Evolutionary conservation across 2,888 invertebrate species (phyloP).

Genomic region (Rotaria macrura): DNA sequence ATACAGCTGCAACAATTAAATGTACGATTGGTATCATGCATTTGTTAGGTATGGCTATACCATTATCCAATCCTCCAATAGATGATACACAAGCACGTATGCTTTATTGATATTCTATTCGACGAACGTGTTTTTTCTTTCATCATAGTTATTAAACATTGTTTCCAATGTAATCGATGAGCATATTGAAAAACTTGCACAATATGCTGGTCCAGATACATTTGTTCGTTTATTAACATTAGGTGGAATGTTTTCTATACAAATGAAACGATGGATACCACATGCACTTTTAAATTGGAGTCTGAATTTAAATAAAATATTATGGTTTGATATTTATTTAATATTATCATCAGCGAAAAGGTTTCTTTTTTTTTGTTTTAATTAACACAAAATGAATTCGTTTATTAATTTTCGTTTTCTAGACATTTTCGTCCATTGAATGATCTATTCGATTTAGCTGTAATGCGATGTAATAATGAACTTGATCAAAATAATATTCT

Average conservation of each 20-base stretch:
- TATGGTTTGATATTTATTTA: not conserved
- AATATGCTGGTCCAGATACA: not conserved
- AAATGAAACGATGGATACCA: not conserved
- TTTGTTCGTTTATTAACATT: not conserved
- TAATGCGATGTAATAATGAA: not conserved
- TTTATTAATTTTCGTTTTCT: not conserved
- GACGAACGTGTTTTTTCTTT: not conserved
- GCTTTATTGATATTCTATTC: not conserved
- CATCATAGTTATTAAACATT: not conserved
- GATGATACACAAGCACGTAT: conserved; percentile 7
- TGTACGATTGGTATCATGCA: not conserved
- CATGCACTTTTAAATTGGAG: not conserved
- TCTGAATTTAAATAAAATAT: not conserved
- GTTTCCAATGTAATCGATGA: not conserved
- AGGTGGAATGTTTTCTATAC: not conserved
- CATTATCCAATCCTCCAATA: not conserved
- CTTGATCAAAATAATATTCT: not conserved
- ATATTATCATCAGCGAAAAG: not conserved
- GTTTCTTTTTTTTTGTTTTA: not conserved
- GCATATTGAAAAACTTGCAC: not conserved
- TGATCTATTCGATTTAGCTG: not conserved
- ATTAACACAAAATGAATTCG: not conserved
- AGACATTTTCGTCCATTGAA: not conserved
- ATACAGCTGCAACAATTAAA: not conserved
- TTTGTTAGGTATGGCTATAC: not conserved